phyloP scores from a whole-genome alignment of 2,113 vertebrate genomes.

The Hoplias malabaricus region DNA sequence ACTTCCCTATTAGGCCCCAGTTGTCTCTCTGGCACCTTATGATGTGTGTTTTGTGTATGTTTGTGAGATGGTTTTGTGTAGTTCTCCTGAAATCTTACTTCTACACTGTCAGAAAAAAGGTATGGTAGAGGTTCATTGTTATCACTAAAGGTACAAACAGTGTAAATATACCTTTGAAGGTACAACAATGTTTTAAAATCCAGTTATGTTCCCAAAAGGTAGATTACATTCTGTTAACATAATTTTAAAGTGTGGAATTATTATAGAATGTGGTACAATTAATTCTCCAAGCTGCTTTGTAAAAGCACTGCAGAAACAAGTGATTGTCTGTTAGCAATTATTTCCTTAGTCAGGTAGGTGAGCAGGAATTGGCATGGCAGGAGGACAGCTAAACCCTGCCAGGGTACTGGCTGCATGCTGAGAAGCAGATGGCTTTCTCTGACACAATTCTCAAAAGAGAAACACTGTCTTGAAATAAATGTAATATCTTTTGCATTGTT shows the following conservation, averaged over 20 bases:
- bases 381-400: slow-evolving; percentile 54
- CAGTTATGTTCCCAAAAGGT: no score
- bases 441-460: slow-evolving; percentile 67
- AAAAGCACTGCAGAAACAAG: slow-evolving; percentile 68
- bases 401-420: slow-evolving; percentile 70
- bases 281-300: slow-evolving; percentile 50
- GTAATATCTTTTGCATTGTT: neutral
- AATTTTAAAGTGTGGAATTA: no score
- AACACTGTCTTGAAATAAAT: slow-evolving; percentile 67
- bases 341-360: slow-evolving; percentile 72
- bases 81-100: no score
- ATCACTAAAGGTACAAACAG: no score
- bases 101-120: no score
- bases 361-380: slow-evolving; percentile 57
- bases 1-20: slow-evolving; percentile 56
- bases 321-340: slow-evolving; percentile 65
- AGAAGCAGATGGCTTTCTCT: slow-evolving; percentile 76
- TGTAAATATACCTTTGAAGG: no score
- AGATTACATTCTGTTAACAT: no score
- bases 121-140: no score
- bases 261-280: no score
- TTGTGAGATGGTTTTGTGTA: no score
- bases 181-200: no score
- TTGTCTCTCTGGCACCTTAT: slow-evolving; percentile 34
- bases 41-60: slow-evolving; percentile 23